Conservation (phyloP, 92 coral and sea anemone species). For the Zoanthus gigantus region DNA sequence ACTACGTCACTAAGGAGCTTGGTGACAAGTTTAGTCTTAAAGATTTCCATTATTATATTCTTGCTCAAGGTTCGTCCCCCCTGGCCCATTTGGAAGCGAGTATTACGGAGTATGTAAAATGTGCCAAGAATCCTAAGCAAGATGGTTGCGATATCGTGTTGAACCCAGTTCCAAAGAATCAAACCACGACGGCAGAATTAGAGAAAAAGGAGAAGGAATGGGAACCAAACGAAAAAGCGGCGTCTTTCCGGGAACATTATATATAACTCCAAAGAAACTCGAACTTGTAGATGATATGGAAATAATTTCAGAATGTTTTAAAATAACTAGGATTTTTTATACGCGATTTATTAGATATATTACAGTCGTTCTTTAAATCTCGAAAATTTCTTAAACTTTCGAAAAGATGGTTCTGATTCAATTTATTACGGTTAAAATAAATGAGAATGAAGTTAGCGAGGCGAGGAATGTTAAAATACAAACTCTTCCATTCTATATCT, state of each 20-base stretch:
- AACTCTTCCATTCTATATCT: no score
- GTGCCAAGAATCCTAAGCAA: slow-evolving; percentile 58
- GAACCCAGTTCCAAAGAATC: slow-evolving; percentile 49
- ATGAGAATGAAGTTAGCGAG: no score
- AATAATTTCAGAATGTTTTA: background rate
- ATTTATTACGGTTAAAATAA: no score
- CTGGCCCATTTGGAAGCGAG: slow-evolving; percentile 75
- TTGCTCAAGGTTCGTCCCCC: slow-evolving; percentile 94
- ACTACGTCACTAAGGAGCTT: slow-evolving; percentile 71
- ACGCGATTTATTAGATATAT: no score
- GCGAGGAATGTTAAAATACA: no score
- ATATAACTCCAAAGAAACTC: background rate
- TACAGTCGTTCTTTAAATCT: no score
- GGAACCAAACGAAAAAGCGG: slow-evolving; percentile 23
- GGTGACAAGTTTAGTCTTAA: slow-evolving; percentile 71
- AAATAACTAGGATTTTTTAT: background rate
- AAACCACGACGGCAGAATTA: slow-evolving; percentile 12
- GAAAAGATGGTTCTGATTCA: no score
- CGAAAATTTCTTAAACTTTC: no score
- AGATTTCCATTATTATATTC: slow-evolving; percentile 83
- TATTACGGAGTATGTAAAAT: slow-evolving; percentile 74
- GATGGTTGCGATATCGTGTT: slow-evolving; percentile 81
- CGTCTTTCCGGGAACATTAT: slow-evolving; percentile 32
- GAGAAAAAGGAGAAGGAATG: slow-evolving; percentile 7
- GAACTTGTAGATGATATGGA: background rate